Evolutionary conservation across 2,113 vertebrate species (phyloP).

Genomic region (Microcebus lehilahytsara): DNA sequence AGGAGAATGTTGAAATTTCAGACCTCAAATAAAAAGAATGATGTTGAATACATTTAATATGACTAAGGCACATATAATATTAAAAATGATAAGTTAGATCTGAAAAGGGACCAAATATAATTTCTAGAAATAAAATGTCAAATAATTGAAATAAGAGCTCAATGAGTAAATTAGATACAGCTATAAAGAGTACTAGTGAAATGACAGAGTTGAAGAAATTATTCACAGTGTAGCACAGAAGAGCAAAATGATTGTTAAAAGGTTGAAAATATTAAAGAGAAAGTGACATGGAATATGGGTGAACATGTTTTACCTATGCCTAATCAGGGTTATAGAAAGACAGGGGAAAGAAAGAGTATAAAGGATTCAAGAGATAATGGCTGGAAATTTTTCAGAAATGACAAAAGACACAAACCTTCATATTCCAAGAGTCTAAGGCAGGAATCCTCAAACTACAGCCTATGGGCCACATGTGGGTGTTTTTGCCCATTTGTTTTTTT

Average conservation of each 20-base stretch:
- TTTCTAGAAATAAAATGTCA: constrained; percentile 4
- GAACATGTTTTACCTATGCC: not conserved
- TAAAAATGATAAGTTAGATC: not conserved
- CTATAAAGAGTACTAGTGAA: not conserved
- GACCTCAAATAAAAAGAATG: not conserved
- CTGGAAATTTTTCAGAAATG: not conserved
- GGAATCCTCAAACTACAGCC: too few species aligned
- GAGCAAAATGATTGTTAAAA: not conserved
- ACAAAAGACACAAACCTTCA: not conserved
- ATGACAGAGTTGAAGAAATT: not conserved
- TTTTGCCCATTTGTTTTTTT: too few species aligned
- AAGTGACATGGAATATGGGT: not conserved
- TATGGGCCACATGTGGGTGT: too few species aligned
- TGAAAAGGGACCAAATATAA: not conserved
- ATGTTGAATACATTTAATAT: not conserved
- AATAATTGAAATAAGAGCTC: not conserved
- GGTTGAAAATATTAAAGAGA: not conserved
- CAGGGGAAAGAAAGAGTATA: not conserved
- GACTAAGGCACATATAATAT: not conserved
- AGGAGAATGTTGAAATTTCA: not conserved
- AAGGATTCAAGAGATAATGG: not conserved
- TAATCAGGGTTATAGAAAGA: not conserved
- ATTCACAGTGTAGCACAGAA: not conserved
- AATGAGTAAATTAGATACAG: not conserved
- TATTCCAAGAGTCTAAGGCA: not conserved